Evolutionary conservation across 2,113 vertebrate species (phyloP).

Genomic region (Vanacampus margaritifer): DNA sequence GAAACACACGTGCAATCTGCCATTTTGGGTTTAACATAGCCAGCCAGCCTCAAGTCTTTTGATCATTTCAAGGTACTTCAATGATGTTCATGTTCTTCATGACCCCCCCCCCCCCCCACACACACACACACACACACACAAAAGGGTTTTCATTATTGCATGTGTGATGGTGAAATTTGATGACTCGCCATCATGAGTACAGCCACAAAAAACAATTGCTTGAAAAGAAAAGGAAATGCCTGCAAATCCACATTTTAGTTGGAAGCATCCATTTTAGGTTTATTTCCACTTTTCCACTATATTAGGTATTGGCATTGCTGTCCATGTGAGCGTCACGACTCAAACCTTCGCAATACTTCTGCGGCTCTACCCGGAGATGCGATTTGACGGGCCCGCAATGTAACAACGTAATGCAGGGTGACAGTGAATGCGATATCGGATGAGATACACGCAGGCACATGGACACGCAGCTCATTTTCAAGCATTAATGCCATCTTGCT

Average conservation of each 20-base stretch:
- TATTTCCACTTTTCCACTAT: background rate
- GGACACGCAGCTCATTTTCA: constrained; percentile 8
- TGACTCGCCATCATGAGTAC: background rate
- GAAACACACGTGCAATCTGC: no score
- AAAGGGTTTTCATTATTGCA: background rate
- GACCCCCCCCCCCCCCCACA: no score
- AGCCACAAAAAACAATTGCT: background rate
- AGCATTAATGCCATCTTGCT: constrained; percentile 28
- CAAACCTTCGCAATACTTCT: background rate
- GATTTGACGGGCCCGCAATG: constrained; percentile 13
- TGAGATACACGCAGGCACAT: background rate
- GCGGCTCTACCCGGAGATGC: background rate
- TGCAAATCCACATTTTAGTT: background rate
- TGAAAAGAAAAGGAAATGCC: background rate
- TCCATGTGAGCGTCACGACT: background rate
- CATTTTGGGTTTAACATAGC: no score
- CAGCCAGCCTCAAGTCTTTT: no score
- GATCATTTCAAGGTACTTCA: no score
- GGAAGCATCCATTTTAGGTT: background rate
- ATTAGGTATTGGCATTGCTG: background rate
- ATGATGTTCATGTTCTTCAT: no score
- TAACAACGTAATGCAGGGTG: constrained; percentile 1
- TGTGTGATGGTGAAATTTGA: background rate
- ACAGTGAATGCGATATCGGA: constrained; percentile 1
- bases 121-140: no score